Percentiles rank a stretch among this genome's conserved stretches.
Conservation (phyloP, 2,888 invertebrate species). For the Hypena proboscidalis region DNA sequence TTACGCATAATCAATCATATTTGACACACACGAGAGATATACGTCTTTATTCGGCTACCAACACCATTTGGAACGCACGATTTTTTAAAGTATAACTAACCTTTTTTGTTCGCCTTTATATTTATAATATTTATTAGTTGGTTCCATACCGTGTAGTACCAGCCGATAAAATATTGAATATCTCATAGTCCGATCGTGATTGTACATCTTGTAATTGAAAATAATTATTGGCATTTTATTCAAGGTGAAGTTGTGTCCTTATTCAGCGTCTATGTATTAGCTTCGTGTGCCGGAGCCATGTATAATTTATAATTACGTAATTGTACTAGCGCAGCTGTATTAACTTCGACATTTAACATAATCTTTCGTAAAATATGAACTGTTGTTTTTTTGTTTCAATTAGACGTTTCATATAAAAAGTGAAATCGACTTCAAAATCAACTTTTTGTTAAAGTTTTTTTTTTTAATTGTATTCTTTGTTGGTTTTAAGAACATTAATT, state of each 20-base stretch:
- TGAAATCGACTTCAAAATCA: too few species aligned
- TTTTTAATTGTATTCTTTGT: too few species aligned
- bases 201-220: conserved; percentile 48
- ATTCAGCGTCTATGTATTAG: conserved; percentile 42
- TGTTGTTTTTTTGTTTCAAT: too few species aligned
- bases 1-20: conserved; percentile 8
- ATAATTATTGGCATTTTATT: conserved; percentile 57
- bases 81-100: conserved; percentile 11
- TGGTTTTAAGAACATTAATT: too few species aligned
- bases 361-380: conserved; percentile 13
- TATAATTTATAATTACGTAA: conserved; percentile 52
- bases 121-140: too few species aligned
- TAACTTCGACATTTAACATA: conserved; percentile 15
- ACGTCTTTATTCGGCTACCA: background rate
- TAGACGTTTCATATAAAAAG: too few species aligned
- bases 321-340: conserved; percentile 22
- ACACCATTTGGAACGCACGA: conserved; percentile 23
- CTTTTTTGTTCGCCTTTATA: conserved; percentile 21
- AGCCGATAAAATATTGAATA: conserved; percentile 12
- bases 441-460: too few species aligned
- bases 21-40: background rate
- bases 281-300: conserved; percentile 45
- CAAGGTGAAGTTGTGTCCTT: conserved; percentile 59
- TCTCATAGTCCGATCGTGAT: conserved; percentile 43
- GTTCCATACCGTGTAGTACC: conserved; percentile 12